Percentiles rank a stretch among this genome's conserved stretches.
Conservation (phyloP, 2,888 invertebrate genomes). For the Lomographa bimaculata region DNA sequence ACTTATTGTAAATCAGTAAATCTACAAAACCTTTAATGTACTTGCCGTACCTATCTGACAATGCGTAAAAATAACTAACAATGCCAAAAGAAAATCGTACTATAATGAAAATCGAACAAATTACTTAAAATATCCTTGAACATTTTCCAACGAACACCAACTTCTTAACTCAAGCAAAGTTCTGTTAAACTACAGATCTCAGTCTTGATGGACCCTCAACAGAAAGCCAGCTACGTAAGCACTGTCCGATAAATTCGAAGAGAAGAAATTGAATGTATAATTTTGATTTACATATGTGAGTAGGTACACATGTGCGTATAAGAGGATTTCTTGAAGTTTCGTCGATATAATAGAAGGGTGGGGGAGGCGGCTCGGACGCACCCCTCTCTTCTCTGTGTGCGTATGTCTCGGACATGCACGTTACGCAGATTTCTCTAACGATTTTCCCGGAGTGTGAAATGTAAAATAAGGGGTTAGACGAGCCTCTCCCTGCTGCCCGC, state of each 20-base stretch:
- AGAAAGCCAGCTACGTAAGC: too few species aligned
- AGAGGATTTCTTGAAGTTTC: slow-evolving; percentile 81
- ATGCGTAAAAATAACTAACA: too few species aligned
- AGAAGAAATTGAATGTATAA: slow-evolving; percentile 57
- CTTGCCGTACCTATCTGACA: too few species aligned
- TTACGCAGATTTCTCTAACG: slow-evolving; percentile 84
- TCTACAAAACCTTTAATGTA: too few species aligned
- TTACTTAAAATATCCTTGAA: too few species aligned
- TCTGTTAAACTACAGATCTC: too few species aligned
- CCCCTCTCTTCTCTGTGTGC: slow-evolving; percentile 60
- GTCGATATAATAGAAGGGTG: slow-evolving; percentile 71
- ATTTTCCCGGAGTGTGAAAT: slow-evolving; percentile 84
- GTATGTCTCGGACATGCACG: slow-evolving; percentile 80
- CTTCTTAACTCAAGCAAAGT: too few species aligned
- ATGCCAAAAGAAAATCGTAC: too few species aligned
- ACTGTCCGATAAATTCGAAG: slow-evolving; percentile 40
- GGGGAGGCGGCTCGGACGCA: slow-evolving; percentile 55
- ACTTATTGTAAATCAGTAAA: too few species aligned
- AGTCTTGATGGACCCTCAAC: too few species aligned
- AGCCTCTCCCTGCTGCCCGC: slow-evolving; percentile 59
- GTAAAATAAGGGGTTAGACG: slow-evolving; percentile 83
- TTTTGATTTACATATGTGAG: slow-evolving; percentile 68
- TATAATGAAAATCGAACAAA: too few species aligned
- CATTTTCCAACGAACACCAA: too few species aligned
- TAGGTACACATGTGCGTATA: slow-evolving; percentile 65